phyloP scores from a whole-genome alignment of 2,797 vertebrate genomes.

The Acipenser transmontanus region DNA sequence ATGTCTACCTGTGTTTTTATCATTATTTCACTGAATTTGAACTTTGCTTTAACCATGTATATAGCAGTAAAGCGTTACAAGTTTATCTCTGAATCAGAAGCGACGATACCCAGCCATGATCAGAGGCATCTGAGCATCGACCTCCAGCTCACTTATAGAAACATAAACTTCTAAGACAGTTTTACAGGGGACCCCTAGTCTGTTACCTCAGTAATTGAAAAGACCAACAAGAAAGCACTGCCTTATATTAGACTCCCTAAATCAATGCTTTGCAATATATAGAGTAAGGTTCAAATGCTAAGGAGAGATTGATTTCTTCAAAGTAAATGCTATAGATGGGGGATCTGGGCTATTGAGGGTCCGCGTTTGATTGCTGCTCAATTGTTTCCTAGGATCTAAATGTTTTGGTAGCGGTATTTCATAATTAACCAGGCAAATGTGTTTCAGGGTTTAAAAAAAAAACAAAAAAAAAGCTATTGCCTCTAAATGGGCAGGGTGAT shows the following conservation, averaged over 20 bases:
- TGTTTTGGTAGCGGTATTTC: not conserved
- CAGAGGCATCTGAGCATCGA: conserved; percentile 32
- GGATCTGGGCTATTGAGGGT: conserved; percentile 10
- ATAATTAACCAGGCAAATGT: not conserved
- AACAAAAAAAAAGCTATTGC: too few relatives aligned
- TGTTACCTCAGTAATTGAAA: conserved; percentile 55
- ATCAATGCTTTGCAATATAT: conserved; percentile 61
- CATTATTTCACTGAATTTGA: too few relatives aligned
- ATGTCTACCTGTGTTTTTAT: too few relatives aligned
- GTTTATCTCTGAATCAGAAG: conserved; percentile 3
- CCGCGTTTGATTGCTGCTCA: not conserved
- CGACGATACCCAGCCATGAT: not conserved
- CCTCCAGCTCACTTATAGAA: conserved; percentile 44
- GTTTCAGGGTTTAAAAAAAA: not conserved
- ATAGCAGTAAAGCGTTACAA: too few relatives aligned
- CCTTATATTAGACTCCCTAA: conserved; percentile 61
- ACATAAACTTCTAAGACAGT: conserved; percentile 51
- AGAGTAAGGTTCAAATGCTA: conserved; percentile 21
- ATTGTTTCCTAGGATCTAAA: not conserved
- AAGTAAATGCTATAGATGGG: conserved; percentile 45
- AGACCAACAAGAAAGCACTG: conserved; percentile 56
- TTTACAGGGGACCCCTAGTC: conserved; percentile 49
- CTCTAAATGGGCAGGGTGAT: too few relatives aligned
- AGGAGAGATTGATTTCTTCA: conserved; percentile 54
- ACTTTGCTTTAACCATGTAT: too few relatives aligned